phyloP scores from a whole-genome alignment of 2,113 vertebrate species.

The Rhea pennata region DNA sequence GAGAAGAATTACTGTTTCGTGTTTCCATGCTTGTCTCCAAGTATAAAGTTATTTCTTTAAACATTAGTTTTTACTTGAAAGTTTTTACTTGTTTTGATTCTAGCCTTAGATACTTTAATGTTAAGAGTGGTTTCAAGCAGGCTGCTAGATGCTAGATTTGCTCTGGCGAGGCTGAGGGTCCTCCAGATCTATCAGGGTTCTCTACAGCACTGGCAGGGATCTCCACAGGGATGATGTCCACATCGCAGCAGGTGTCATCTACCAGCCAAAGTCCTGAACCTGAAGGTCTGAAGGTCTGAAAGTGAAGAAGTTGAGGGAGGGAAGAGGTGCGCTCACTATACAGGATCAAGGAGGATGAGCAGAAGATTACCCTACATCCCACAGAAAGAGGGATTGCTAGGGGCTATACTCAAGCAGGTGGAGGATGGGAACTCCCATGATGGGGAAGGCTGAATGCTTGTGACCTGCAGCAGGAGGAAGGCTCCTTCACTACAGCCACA shows the following conservation, averaged over 20 bases:
- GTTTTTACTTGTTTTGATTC: neutral
- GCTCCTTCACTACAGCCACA: neutral
- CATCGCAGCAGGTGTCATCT: neutral
- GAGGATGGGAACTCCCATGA: neutral
- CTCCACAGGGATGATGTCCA: neutral
- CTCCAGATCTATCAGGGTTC: neutral
- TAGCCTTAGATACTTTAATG: neutral
- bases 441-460: fast-evolving
- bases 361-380: fast-evolving
- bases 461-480: neutral
- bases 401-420: neutral
- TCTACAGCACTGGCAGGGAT: neutral
- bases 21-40: neutral
- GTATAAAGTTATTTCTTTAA: neutral
- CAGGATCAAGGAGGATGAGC: neutral
- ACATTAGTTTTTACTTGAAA: neutral
- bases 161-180: neutral
- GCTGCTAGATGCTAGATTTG: neutral
- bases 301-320: neutral
- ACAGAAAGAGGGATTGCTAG: neutral
- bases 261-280: neutral
- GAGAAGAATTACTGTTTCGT: neutral
- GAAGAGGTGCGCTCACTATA: neutral
- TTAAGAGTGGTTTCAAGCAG: neutral
- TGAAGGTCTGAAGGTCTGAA: too few relatives aligned